Evolutionary conservation across 2,888 invertebrate species (phyloP).

Genomic region (Ormyrus pomaceus): DNA sequence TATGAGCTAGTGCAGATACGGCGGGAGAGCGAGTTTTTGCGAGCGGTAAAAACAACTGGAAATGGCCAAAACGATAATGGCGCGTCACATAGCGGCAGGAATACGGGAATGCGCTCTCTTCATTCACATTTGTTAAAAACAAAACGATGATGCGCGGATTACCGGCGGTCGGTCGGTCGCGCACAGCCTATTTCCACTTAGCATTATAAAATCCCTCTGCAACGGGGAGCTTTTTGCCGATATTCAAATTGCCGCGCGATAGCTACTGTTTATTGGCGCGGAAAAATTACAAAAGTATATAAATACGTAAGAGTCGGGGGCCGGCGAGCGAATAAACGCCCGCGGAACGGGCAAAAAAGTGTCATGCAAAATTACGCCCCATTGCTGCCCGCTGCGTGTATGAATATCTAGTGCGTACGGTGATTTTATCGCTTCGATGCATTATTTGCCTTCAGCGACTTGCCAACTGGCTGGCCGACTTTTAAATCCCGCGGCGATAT

Average conservation of each 20-base stretch:
- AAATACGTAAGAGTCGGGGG: constrained; percentile 1
- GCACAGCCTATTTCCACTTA: constrained; percentile 25
- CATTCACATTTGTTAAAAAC: constrained; percentile 15
- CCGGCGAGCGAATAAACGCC: neutral
- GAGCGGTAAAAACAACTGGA: neutral
- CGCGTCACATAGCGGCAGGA: neutral
- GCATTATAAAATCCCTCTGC: constrained; percentile 1
- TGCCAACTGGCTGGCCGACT: constrained; percentile 23
- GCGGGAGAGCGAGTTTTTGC: no score
- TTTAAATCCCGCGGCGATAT: constrained; percentile 16
- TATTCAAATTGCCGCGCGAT: constrained; percentile 28
- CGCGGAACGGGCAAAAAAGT: constrained; percentile 18
- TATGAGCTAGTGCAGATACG: no score
- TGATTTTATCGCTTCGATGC: constrained; percentile 36
- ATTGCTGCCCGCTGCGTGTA: constrained; percentile 17
- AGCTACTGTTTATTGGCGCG: constrained; percentile 34
- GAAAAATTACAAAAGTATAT: constrained; percentile 42
- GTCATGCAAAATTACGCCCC: constrained; percentile 38
- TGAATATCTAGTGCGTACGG: constrained; percentile 18
- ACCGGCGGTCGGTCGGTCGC: neutral
- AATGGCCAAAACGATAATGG: neutral
- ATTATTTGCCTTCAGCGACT: constrained; percentile 40
- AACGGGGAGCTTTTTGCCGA: constrained; percentile 1
- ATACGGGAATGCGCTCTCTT: neutral
- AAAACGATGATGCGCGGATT: constrained; percentile 39